Evolutionary conservation across 2,797 vertebrate genomes (phyloP).

Genomic region (Kryptolebias ocellatus): DNA sequence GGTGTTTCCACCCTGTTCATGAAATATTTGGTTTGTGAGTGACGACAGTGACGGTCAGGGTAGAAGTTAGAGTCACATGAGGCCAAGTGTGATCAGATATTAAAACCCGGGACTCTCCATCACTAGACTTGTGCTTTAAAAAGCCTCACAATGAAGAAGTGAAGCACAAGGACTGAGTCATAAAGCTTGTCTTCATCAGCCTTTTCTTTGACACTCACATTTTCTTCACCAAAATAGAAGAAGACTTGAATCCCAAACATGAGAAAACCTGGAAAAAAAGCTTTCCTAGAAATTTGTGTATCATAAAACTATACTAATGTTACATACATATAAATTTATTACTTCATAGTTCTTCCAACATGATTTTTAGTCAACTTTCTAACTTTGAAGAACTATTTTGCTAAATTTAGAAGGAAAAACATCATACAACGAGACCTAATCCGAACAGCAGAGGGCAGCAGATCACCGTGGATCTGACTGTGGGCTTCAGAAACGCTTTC

Average conservation of each 20-base stretch:
- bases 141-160: not conserved
- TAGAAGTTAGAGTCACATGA: not conserved
- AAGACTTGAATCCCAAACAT: not conserved
- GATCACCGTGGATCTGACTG: not conserved
- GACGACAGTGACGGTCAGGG: not conserved
- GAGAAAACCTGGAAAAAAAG: not conserved
- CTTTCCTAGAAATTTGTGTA: not conserved
- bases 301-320: not conserved
- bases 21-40: not conserved
- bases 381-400: not conserved
- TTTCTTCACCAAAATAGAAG: not conserved
- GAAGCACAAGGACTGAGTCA: not conserved
- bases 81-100: not conserved
- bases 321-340: not conserved
- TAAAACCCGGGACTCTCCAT: not conserved
- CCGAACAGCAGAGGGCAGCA: conserved; percentile 46
- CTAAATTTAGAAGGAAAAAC: not conserved
- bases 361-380: not conserved
- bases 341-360: not conserved
- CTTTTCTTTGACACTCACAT: not conserved
- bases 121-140: not conserved
- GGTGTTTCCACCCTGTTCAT: not conserved
- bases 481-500: not conserved
- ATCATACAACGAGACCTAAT: not conserved
- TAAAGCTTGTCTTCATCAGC: not conserved